Base-by-base conservation (phyloP, 2,113 vertebrate genomes). In the Myrmophylax atrothorax region DNA sequence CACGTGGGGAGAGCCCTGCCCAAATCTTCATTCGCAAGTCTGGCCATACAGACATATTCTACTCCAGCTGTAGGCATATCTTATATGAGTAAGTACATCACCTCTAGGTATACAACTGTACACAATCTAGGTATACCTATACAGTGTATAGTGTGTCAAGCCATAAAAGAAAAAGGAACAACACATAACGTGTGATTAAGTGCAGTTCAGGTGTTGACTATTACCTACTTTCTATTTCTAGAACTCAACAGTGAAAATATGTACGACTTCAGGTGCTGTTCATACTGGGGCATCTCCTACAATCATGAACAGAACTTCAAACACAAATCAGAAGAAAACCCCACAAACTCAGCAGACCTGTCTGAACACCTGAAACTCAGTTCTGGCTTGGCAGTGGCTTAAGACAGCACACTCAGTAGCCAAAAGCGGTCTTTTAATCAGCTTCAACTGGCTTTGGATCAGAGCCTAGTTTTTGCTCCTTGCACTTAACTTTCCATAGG, bases 341-440 rank as follows among this genome's bases (percentile, higher is more conserved):
- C 5, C 38, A 35, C n/a, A n/a, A 47, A 55, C 37, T 47, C 44
- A 44, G 67, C 7, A 72, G 20, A 46, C 47, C 37, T 35, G 9
- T 33, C 58, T 87, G 63, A 90, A 76, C 67, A 91, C 38, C 84
- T 67, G 42, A 87, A 70, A 87, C 55, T 52, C 62, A 68, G n/a
- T 62, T 76, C 35, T 35, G 76, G 23, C 42, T 77, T 74, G 31
- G 22, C 26, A 77, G 38, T 38, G 64, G 67, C 42, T 78, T 92
- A 87, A 90, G 73, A 10, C 29, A 91, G 67, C 80, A 69, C 18
- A 64, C 46, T 68, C 0, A 0, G 40, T 59, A 83, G 68, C 64
- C 93, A 93, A 93, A 90, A 76, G 60, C 49, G 88, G 68, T 63
- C 59, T 86, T 70, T 88, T 93, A 95, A 95, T 94, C 83, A 87